Evolutionary conservation across 2,888 invertebrate species (phyloP), one percentile per base, ranked within the genome.

Genomic region (Tineola bisselliella): DNA sequence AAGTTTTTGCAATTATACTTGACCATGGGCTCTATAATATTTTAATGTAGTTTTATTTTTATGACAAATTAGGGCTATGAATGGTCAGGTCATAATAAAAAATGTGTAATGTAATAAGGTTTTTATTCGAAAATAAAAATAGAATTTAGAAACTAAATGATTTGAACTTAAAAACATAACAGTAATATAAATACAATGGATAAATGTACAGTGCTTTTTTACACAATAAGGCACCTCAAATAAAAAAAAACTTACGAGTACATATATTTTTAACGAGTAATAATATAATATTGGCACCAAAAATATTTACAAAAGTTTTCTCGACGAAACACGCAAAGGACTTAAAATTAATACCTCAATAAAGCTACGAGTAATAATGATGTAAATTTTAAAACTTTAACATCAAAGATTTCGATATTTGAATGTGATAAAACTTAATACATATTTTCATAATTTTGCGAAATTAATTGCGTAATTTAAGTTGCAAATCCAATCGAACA

Each of bases 151-250:
- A n/a, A 31, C 15, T 33, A 58, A 58, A 33, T 17, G 15, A 31
- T 58, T 58, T 58, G 58, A 31, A 58, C 58, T 58, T 33, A 58
- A 59, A 33, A 58, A 31, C 1, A 54, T 59, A 59, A 19, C 59
- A 59, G 31, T 17, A 59, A 59, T 33, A 38, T 56, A 56, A 56
- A 56, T 56, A 80, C 70, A 74, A 72, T 75, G 76, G 76, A 69
- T 25, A 59, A 57, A 75, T 77, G 69, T 77, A 76, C 75, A 75
- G 65, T 73, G 69, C 72, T 72, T 69, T 44, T 79, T 75, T 44
- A 60, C 10, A 30, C 69, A 67, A 67, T 73, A 79, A 81, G 84
- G 82, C 84, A 82, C 82, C 81, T 69, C 3, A 25, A 15, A 13
- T 15, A 52, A 11, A 15, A 56, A 19, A 56, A 56, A 56, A 12